Conservation (phyloP, 1,140 invertebrate species). For the Anastrepha obliqua region DNA sequence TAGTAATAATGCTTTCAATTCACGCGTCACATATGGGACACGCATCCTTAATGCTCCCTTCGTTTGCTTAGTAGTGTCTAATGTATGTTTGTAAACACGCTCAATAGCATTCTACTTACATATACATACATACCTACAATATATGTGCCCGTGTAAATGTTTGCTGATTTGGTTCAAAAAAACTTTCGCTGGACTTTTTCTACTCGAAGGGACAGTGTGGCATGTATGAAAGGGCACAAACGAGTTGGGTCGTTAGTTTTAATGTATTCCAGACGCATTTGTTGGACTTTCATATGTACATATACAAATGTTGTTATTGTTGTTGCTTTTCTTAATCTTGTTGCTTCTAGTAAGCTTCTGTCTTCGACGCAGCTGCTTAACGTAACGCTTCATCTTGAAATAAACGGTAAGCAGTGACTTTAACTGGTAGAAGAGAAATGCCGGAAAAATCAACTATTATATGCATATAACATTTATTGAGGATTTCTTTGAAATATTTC, state of each 20-base stretch:
- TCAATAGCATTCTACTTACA: too few species aligned
- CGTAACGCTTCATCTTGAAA: not conserved
- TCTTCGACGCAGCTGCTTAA: not conserved
- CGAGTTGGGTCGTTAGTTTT: conserved; percentile 22
- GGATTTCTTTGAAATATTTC: too few species aligned
- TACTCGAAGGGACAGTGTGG: not conserved
- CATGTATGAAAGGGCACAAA: not conserved
- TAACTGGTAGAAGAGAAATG: not conserved
- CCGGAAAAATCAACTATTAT: not conserved
- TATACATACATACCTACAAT: not conserved
- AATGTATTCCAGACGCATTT: conserved; percentile 41
- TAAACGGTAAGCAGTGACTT: conserved; percentile 21
- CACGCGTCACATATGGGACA: conserved; percentile 40
- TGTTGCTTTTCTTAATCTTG: not conserved
- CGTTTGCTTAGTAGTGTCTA: not conserved
- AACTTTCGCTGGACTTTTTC: conserved; percentile 33
- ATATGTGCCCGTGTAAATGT: not conserved
- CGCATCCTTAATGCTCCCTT: conserved; percentile 25
- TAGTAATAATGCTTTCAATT: conserved; percentile 40
- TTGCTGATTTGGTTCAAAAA: not conserved
- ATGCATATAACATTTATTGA: too few species aligned
- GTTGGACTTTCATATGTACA: not conserved
- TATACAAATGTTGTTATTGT: not conserved
- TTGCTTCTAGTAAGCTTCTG: not conserved
- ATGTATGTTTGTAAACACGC: too few species aligned